A percentile compares a stretch with the other conserved stretches of the same genome.
These are phyloP conservation scores for Paragorgia papillata DNA, from an alignment of 92 coral and sea anemone genomes.

Conservation along the genomic window DNA sequence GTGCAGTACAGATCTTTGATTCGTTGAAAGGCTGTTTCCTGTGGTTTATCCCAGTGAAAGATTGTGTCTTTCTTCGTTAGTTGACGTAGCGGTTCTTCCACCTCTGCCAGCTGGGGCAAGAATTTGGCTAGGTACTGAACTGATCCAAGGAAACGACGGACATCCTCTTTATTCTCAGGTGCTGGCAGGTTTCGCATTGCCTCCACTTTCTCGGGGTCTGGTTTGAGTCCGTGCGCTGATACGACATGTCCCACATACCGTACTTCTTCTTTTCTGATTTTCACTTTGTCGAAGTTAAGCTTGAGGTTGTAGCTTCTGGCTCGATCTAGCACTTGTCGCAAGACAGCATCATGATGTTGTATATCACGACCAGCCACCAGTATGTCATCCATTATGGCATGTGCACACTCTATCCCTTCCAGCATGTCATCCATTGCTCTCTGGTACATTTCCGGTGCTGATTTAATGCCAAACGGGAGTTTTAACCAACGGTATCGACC, in stretches of 20 bases:
- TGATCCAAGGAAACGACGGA: conserved; percentile 46
- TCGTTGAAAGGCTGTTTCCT: conserved; percentile 41
- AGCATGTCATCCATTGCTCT: conserved; percentile 52
- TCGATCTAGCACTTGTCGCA: conserved; percentile 54
- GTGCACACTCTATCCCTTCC: conserved; percentile 44
- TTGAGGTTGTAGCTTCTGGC: conserved; percentile 50
- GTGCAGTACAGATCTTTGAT: conserved; percentile 47
- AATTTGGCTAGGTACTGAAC: conserved; percentile 43
- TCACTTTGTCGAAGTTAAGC: conserved; percentile 62
- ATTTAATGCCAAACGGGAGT: conserved; percentile 56
- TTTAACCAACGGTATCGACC: conserved; percentile 49
- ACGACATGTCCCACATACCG: conserved; percentile 60
- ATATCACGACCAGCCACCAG: conserved; percentile 55
- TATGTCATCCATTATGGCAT: conserved; percentile 49
- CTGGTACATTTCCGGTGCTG: conserved; percentile 52
- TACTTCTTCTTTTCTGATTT: conserved; percentile 49
- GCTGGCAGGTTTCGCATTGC: conserved; percentile 58
- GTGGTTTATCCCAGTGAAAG: conserved; percentile 5
- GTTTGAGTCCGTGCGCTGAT: conserved; percentile 54
- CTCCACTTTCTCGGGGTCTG: conserved; percentile 61
- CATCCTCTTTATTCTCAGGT: conserved; percentile 50
- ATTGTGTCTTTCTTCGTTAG: conserved; percentile 16
- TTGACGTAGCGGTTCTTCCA: conserved; percentile 23
- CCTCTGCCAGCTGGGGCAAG: conserved; percentile 15
- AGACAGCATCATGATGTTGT: conserved; percentile 51